These are phyloP conservation scores for Anoura caudifer DNA, from an alignment of 2,113 vertebrate species.

Conservation along the genomic window DNA sequence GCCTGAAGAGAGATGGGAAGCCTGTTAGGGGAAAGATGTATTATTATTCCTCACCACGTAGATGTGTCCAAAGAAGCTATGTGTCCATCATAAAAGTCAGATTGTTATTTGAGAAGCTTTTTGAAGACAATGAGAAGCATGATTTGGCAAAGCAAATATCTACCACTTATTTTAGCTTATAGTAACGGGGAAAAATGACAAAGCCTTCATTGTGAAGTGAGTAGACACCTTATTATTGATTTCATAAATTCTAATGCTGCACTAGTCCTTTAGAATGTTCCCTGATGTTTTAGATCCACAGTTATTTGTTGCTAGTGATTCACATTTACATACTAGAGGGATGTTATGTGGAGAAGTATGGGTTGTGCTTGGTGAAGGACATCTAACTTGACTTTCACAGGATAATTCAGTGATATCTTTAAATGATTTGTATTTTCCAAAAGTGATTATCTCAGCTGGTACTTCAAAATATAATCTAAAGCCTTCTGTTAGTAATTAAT, in stretches of 20 bases:
- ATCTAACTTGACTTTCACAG: conserved; percentile 32
- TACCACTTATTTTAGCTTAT: conserved; percentile 1
- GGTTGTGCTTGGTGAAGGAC: not conserved
- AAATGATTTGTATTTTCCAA: conserved; percentile 51
- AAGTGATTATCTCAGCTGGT: conserved; percentile 54
- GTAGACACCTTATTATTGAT: conserved; percentile 33
- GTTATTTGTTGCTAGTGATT: not conserved
- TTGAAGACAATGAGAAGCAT: conserved; percentile 40
- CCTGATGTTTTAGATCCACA: not conserved
- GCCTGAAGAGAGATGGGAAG: not conserved
- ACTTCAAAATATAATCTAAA: conserved; percentile 48
- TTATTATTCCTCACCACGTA: not conserved
- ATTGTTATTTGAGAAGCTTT: conserved; percentile 28
- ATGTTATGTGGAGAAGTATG: not conserved
- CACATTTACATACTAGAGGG: conserved; percentile 10
- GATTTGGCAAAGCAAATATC: conserved; percentile 21
- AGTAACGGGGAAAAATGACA: conserved; percentile 36
- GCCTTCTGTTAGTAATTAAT: conserved; percentile 44
- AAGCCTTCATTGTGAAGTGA: conserved; percentile 29
- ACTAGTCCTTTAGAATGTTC: not conserved
- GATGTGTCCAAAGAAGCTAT: conserved; percentile 18
- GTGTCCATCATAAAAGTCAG: not conserved
- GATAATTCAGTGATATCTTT: conserved; percentile 48
- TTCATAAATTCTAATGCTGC: conserved; percentile 7
- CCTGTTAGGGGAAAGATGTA: not conserved